These are phyloP conservation scores for Orientallactaga bullata DNA, from an alignment of 2,113 vertebrate species.

Conservation along the genomic window DNA sequence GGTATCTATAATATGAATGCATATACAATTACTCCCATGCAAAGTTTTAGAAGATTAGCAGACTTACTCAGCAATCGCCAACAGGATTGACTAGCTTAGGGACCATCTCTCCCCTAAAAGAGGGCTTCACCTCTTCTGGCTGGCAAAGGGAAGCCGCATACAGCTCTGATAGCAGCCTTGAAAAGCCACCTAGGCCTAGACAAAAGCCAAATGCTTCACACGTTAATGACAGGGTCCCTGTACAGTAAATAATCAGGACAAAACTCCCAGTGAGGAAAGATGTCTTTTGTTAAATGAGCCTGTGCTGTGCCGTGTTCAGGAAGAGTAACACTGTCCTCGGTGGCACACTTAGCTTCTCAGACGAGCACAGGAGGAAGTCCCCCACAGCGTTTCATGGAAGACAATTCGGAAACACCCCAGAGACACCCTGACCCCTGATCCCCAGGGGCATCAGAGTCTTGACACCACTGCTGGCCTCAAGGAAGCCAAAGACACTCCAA, in stretches of 20 bases:
- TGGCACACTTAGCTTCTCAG: background rate
- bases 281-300: background rate
- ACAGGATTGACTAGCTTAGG: background rate
- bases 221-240: background rate
- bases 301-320: background rate
- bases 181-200: background rate
- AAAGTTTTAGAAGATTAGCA: background rate
- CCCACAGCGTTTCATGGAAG: background rate
- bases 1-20: background rate
- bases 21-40: background rate
- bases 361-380: background rate
- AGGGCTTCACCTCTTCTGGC: background rate
- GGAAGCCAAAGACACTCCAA: background rate
- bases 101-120: background rate
- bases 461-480: background rate
- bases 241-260: background rate
- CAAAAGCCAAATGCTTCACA: background rate
- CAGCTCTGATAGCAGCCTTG: background rate
- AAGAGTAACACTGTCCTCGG: rapidly evolving
- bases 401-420: background rate
- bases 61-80: background rate
- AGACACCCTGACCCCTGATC: background rate
- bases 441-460: background rate
- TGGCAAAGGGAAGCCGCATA: background rate
- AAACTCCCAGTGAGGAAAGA: constrained; percentile 1